Evolutionary conservation across 2,113 vertebrate genomes (phyloP), one percentile per base, ranked within the genome.

Genomic region (Lagopus leucura): DNA sequence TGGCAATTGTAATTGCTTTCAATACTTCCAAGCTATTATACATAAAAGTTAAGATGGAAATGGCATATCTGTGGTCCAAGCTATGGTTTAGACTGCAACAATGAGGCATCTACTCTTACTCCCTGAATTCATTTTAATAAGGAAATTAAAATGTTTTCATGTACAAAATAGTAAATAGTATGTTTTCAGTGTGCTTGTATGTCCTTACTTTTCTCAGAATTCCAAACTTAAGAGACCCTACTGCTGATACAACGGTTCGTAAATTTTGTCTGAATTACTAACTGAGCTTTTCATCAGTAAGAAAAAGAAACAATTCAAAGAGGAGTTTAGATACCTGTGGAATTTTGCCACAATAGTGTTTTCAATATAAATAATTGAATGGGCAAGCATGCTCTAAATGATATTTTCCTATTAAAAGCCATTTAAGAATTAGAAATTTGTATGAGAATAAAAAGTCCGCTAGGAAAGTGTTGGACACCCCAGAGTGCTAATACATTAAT

Each of bases 91-190:
- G 34, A 78, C 66, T 80, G 64, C 18, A 88, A 60, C 82, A 89
- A 64, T 30, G 45, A 66, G 71, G 34, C 85, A 90, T 88, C 78
- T 85, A 18, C 22, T 89, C 28, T 76, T 89, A 74, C 48, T 94
- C 61, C 40, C 22, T 78, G 45, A 72, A 79, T 89, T 95, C n/a
- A 63, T 17, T 85, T 93, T 88, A 82, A 67, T 90, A 73, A 25
- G 34, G 42, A 54, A 92, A 88, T 93, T 82, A 92, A 92, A 88
- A 87, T 58, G 42, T 92, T 96, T 93, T 71, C 30, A 85, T 30
- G 81, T 58, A 15, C 32, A 91, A 93, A 94, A 71, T 85, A 50
- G 45, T 82, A 91, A 92, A 87, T 74, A 64, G 13, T 42, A 84
- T 92, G 27, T 55, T 93, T 92, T 82, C n/a, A 82, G 2, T 57